phyloP scores from a whole-genome alignment of 2,113 vertebrate species.

The Charadrius vociferus region DNA sequence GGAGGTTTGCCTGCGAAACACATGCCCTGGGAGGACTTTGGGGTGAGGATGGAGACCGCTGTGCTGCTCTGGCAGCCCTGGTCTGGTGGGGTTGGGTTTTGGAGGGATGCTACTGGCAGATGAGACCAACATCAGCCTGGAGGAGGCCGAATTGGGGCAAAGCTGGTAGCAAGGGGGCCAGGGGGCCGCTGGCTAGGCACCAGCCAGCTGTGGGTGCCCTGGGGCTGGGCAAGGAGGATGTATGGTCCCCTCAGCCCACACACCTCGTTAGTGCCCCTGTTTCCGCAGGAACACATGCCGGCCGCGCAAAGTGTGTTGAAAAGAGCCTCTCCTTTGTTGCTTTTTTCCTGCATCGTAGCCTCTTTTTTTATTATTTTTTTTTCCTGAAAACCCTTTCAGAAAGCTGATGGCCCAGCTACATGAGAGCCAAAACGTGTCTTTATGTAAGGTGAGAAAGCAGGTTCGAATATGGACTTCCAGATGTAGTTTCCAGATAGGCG shows the following conservation, averaged over 20 bases:
- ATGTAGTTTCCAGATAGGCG: background rate
- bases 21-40: background rate
- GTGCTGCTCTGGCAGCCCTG: background rate
- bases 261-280: too few relatives aligned
- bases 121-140: background rate
- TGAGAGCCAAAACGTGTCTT: rapidly evolving
- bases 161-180: background rate
- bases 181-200: background rate
- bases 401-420: background rate
- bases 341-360: background rate
- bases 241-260: too few relatives aligned
- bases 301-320: too few relatives aligned
- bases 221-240: too few relatives aligned
- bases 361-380: background rate
- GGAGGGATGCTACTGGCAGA: background rate
- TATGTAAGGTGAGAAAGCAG: background rate
- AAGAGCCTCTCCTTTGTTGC: too few relatives aligned
- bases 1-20: background rate
- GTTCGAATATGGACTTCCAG: background rate
- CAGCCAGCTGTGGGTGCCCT: too few relatives aligned
- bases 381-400: background rate
- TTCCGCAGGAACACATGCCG: too few relatives aligned
- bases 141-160: background rate
- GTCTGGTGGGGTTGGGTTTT: background rate
- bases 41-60: background rate